Conservation (phyloP, 2,888 invertebrate species). For the Cheilosia scutellata region DNA sequence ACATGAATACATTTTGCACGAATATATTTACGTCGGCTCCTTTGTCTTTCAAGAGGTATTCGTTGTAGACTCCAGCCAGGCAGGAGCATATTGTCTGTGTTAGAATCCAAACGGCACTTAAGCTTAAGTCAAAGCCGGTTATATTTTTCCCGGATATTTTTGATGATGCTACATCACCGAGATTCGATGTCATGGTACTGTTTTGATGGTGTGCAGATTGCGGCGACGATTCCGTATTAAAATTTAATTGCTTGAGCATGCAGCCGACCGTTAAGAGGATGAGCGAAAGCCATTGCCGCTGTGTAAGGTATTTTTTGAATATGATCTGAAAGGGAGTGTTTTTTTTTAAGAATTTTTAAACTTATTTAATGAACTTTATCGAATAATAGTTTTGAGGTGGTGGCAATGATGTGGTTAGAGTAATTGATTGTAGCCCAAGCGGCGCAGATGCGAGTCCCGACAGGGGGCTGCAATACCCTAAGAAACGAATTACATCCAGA, state of each 20-base stretch:
- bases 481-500: too few species aligned
- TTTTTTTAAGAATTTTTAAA: too few species aligned
- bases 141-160: conserved; percentile 79
- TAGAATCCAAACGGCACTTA: conserved; percentile 88
- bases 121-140: conserved; percentile 85
- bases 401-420: too few species aligned
- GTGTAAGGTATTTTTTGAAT: conserved; percentile 92
- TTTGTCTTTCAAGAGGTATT: conserved; percentile 94
- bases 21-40: conserved; percentile 94
- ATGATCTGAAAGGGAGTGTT: conserved; percentile 87
- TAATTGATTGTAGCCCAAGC: too few species aligned
- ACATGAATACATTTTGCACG: conserved; percentile 98
- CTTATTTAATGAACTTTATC: too few species aligned
- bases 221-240: conserved; percentile 79
- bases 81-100: conserved; percentile 96
- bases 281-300: conserved; percentile 95
- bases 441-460: too few species aligned
- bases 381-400: too few species aligned
- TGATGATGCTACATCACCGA: conserved; percentile 41
- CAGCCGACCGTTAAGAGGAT: conserved; percentile 94
- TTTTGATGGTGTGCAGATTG: conserved; percentile 72
- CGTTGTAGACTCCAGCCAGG: conserved; percentile 97
- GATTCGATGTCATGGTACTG: conserved; percentile 36
- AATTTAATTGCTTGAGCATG: conserved; percentile 93
- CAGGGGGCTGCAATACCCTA: too few species aligned